Evolutionary conservation across 1,140 invertebrate genomes (phyloP).

Genomic region (Campoletis sonorensis): DNA sequence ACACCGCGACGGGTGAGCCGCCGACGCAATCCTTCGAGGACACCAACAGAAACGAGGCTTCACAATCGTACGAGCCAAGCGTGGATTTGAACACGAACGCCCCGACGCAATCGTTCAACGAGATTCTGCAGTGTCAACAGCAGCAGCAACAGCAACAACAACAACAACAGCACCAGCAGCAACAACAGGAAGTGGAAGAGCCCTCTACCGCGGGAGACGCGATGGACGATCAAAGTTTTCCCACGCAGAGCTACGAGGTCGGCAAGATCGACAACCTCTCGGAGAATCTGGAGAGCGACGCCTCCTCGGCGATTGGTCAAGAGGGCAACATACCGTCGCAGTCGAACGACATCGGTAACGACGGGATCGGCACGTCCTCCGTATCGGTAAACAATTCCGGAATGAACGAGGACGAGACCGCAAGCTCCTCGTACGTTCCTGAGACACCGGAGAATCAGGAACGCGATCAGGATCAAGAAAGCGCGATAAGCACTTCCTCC

Average conservation of each 20-base stretch:
- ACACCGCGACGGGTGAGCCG: conserved; percentile 55
- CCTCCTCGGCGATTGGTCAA: conserved; percentile 64
- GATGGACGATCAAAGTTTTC: conserved; percentile 70
- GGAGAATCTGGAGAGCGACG: conserved; percentile 67
- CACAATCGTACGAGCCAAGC: conserved; percentile 62
- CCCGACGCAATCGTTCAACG: conserved; percentile 72
- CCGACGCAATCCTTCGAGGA: conserved; percentile 71
- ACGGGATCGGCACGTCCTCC: conserved; percentile 70
- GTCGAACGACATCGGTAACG: conserved; percentile 70
- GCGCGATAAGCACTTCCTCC: conserved; percentile 74
- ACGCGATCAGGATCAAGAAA: conserved; percentile 74
- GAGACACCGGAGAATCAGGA: conserved; percentile 75
- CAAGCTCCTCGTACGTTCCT: conserved; percentile 73
- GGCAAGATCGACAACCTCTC: conserved; percentile 66
- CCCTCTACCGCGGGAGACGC: conserved; percentile 50
- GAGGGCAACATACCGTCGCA: conserved; percentile 73
- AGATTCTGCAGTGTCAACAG: conserved; percentile 60
- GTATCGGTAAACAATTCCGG: conserved; percentile 67
- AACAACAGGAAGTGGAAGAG: conserved; percentile 58
- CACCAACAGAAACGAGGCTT: conserved; percentile 62
- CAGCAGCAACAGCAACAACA: too few relatives aligned
- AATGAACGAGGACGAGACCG: conserved; percentile 73
- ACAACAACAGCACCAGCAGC: conserved; percentile 22
- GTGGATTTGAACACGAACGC: conserved; percentile 60
- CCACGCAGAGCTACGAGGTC: conserved; percentile 72